phyloP scores from a whole-genome alignment of 2,888 invertebrate genomes.

The Heterodera filipjevi region DNA sequence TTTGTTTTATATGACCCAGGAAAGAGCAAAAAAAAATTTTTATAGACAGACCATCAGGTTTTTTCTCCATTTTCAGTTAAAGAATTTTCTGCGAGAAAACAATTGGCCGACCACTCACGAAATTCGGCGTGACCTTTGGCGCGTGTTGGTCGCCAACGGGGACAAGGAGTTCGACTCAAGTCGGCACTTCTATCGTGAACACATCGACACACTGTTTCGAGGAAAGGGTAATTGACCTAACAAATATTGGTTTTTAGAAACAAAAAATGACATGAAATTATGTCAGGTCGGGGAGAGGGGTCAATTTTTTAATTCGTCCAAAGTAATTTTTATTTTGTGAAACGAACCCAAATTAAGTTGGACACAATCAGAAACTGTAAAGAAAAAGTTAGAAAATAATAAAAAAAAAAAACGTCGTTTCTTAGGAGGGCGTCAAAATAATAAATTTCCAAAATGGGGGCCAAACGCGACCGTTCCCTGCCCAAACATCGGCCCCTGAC shows the following conservation, averaged over 20 bases:
- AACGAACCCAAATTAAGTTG: not conserved
- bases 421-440: no score
- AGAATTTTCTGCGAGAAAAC: constrained; percentile 61
- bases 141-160: constrained; percentile 51
- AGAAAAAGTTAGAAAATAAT: not conserved
- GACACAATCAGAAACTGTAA: not conserved
- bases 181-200: constrained; percentile 47
- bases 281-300: no score
- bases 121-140: constrained; percentile 62
- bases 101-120: constrained; percentile 64
- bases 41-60: not conserved
- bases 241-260: no score
- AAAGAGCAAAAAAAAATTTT: not conserved
- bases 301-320: no score
- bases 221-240: constrained; percentile 49
- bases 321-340: no score
- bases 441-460: no score
- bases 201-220: constrained; percentile 49
- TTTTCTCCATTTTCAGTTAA: constrained; percentile 54
- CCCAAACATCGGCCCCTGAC: no score
- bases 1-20: not conserved
- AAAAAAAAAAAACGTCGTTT: no score
- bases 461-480: no score
- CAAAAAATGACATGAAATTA: no score
- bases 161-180: constrained; percentile 55